Percentiles rank a stretch among this genome's conserved stretches.
Conservation (phyloP, 2,888 invertebrate genomes). For the Drosophila formosana region DNA sequence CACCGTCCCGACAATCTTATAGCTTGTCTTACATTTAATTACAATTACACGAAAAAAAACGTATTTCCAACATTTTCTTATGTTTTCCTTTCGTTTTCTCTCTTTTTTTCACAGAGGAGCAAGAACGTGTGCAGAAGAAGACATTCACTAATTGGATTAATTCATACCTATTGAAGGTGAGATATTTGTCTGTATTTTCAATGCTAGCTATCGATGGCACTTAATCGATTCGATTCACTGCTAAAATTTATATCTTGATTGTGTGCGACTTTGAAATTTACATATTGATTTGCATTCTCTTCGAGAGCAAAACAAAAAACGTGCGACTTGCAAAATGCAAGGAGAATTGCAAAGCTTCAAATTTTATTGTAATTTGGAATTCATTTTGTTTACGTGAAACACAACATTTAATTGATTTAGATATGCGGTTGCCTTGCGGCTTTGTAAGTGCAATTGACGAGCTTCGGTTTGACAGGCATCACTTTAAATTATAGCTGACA, state of each 20-base stretch:
- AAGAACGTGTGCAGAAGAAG: constrained; percentile 99
- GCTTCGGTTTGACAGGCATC: constrained; percentile 6
- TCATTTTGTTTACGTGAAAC: constrained; percentile 2
- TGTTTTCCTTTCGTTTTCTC: constrained; percentile 37
- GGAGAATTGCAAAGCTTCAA: constrained; percentile 2
- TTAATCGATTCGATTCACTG: constrained; percentile 56
- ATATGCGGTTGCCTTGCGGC: not conserved
- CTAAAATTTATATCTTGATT: constrained; percentile 50
- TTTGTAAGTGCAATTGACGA: constrained; percentile 8
- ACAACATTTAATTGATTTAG: not conserved
- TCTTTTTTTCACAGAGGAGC: constrained; percentile 93
- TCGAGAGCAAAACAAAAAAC: constrained; percentile 21
- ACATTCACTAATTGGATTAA: constrained; percentile 99
- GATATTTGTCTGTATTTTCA: constrained; percentile 63
- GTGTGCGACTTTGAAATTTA: constrained; percentile 67
- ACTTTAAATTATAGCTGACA: constrained; percentile 26
- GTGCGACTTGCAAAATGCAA: constrained; percentile 40
- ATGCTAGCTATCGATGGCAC: constrained; percentile 24
- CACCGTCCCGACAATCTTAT: constrained; percentile 14
- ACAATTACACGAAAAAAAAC: constrained; percentile 42
- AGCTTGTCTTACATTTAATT: constrained; percentile 60
- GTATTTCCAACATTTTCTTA: constrained; percentile 46
- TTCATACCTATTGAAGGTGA: constrained; percentile 97
- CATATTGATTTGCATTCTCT: constrained; percentile 65
- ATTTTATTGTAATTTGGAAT: constrained; percentile 19